Evolutionary conservation across 1,140 invertebrate species (phyloP), one percentile per base, ranked within the genome.

Genomic region (Diprion similis): DNA sequence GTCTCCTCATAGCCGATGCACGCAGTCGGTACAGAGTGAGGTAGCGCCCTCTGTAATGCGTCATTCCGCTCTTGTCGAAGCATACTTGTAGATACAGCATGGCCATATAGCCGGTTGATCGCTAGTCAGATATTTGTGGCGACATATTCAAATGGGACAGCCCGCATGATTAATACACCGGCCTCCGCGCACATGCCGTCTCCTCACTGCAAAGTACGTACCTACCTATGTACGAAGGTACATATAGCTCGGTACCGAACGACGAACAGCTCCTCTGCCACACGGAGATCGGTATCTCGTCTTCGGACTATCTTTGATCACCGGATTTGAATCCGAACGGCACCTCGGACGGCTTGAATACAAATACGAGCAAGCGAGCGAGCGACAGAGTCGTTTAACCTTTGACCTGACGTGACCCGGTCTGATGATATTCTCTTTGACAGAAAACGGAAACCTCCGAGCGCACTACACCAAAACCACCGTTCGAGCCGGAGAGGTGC

Each of bases 381-480:
- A 37, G 24, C 24, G 24, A 37, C 24, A 1, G 24, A 37, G 24
- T 37, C 24, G 24, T 37, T 37, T 37, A 37, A 37, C 24, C 24
- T 37, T 37, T 37, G 24, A 37, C 24, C 24, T 37, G 24, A 37
- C 24, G 24, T 59, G 51, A 59, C 51, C 51, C 51, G 24, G 24
- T 37, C 24, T 37, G 24, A 37, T 37, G 24, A 37, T 64, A 15
- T 68, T 68, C 37, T 18, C 80, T 66, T 73, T 84, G 72, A 18
- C 74, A 87, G 86, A 87, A 71, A 86, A 86, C 66, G 86, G 86
- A 17, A 87, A 87, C 68, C 74, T 87, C 18, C 77, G 86, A 37
- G 85, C 85, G 0, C 88, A 89, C 46, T 89, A 89, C 68, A 87
- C 83, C 15, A 89, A 89, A 76, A 89, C 86, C 15, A 86, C 81